Percentiles rank a stretch among this genome's conserved stretches.
Evolutionary conservation across 2,797 vertebrate genomes (phyloP).

Genomic region (Falco biarmicus): DNA sequence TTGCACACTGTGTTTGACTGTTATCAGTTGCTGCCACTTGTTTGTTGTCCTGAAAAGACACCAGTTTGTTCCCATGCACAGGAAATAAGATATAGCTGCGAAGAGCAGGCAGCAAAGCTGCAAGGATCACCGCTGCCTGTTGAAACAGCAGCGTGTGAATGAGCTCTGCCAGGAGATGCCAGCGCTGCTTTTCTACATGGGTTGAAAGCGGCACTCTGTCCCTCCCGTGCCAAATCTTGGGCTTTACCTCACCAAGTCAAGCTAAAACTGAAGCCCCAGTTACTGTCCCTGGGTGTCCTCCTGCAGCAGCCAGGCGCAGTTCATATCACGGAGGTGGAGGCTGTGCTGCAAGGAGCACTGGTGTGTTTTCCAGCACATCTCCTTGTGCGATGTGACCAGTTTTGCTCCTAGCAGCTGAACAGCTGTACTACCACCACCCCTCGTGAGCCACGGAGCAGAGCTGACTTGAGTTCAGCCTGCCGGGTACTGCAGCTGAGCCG

Average conservation of each 20-base stretch:
- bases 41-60: not conserved
- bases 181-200: not conserved
- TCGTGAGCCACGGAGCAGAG: not conserved
- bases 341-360: not conserved
- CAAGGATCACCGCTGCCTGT: not conserved
- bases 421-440: not conserved
- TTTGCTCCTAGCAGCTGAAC: not conserved
- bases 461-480: not conserved
- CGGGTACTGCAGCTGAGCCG: not conserved
- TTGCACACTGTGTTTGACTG: not conserved
- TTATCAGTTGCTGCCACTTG: not conserved
- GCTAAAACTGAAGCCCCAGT: not conserved
- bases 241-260: not conserved
- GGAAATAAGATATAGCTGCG: not conserved
- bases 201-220: not conserved
- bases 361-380: not conserved
- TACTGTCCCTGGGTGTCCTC: not conserved
- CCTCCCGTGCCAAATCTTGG: not conserved
- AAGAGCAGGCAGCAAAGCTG: not conserved
- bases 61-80: accelerated
- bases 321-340: not conserved
- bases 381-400: not conserved
- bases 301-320: not conserved
- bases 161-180: not conserved
- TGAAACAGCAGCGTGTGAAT: not conserved